phyloP scores from a whole-genome alignment of 2,113 vertebrate species.

The Phalacrocorax brasilianus region DNA sequence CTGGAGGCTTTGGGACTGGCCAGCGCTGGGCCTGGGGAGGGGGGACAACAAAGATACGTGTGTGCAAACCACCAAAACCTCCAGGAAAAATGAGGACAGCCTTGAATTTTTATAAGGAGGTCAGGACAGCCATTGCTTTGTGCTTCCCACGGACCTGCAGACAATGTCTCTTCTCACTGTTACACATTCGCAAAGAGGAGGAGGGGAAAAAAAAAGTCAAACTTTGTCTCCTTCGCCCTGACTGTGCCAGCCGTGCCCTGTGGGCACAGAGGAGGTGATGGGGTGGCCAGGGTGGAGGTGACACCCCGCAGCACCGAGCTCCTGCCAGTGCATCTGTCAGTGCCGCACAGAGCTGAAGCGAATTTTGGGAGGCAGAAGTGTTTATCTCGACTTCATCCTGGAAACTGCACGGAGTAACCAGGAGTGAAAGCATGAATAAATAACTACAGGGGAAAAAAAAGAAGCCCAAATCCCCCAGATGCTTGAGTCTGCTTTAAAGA shows the following conservation, averaged over 20 bases:
- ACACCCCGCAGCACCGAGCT: background rate
- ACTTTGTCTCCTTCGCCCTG: background rate
- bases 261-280: background rate
- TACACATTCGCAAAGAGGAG: background rate
- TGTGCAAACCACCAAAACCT: background rate
- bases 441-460: background rate
- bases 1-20: background rate
- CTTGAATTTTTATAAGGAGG: slow-evolving; percentile 49
- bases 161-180: slow-evolving; percentile 53
- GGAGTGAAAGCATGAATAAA: background rate
- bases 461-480: background rate
- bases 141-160: slow-evolving; percentile 24
- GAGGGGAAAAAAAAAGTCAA: background rate
- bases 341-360: rapidly evolving
- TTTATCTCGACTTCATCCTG: background rate
- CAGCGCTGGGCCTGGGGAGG: background rate
- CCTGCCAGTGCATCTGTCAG: background rate
- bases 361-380: background rate
- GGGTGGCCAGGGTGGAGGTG: background rate
- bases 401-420: background rate
- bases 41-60: background rate
- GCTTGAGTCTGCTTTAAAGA: background rate
- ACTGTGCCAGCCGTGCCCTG: background rate
- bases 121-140: slow-evolving; percentile 47
- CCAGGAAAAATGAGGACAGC: slow-evolving; percentile 15